A percentile compares a stretch with the other conserved stretches of the same genome.
These are phyloP conservation scores for Gadopsis marmoratus DNA, from an alignment of 2,797 vertebrate genomes.

Conservation along the genomic window DNA sequence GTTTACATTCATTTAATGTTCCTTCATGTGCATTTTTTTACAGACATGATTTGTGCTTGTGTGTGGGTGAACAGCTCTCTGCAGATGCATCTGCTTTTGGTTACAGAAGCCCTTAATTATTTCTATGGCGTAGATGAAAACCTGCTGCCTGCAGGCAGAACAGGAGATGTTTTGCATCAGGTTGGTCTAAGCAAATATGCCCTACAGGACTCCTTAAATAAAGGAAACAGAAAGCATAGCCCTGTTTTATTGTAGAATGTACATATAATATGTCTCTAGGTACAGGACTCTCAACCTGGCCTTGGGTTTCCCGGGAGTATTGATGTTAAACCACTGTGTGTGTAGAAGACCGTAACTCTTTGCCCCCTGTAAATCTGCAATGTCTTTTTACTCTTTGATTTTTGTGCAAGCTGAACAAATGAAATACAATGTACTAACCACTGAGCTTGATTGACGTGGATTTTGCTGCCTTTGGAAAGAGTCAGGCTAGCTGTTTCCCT, in stretches of 20 bases:
- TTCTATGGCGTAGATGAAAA: constrained; percentile 61
- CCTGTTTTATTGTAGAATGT: constrained; percentile 49
- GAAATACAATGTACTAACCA: neutral
- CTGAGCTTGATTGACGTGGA: neutral
- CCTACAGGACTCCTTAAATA: constrained; percentile 33
- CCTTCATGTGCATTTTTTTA: constrained; percentile 19
- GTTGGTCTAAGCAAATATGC: constrained; percentile 44
- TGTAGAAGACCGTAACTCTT: neutral
- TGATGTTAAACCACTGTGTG: constrained; percentile 5
- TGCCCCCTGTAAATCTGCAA: neutral
- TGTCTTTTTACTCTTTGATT: neutral
- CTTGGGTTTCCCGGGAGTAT: constrained; percentile 15
- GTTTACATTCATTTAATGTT: constrained; percentile 26
- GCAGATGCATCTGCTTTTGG: constrained; percentile 68
- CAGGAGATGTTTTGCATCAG: constrained; percentile 69
- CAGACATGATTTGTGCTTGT: constrained; percentile 18
- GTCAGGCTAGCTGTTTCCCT: neutral
- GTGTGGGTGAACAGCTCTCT: constrained; percentile 34
- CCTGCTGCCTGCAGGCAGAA: constrained; percentile 61
- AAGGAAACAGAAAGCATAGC: constrained; percentile 56
- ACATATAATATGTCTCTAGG: constrained; percentile 25
- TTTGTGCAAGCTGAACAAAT: neutral
- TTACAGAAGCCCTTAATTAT: constrained; percentile 65
- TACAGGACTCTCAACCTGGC: constrained; percentile 12
- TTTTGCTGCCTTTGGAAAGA: no score